Percentiles rank a stretch among this genome's conserved stretches.
Evolutionary conservation across 2,113 vertebrate genomes (phyloP).

Genomic region (Leptodactylus fuscus): DNA sequence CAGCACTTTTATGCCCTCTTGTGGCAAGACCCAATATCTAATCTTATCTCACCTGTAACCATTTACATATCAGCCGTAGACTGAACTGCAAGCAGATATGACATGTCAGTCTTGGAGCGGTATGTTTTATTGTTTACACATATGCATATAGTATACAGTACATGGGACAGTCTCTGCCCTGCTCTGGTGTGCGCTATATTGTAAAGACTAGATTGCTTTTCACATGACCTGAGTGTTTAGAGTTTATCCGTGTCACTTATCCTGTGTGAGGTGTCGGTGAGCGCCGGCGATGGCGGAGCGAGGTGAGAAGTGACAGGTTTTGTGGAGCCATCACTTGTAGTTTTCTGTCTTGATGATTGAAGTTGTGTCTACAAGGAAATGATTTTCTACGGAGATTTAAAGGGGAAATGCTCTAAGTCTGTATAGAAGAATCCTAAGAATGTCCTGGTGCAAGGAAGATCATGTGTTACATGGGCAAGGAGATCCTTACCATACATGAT

Average conservation of each 20-base stretch:
- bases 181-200: background rate
- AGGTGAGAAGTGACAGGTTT: slow-evolving; percentile 10
- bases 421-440: background rate
- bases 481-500: background rate
- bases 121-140: too few species aligned
- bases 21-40: too few species aligned
- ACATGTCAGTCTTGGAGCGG: too few species aligned
- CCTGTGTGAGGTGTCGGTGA: too few species aligned
- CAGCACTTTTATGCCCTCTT: too few species aligned
- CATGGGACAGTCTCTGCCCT: background rate
- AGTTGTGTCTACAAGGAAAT: background rate
- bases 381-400: background rate
- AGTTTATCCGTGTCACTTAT: slow-evolving; percentile 5
- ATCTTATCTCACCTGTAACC: too few species aligned
- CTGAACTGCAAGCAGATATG: too few species aligned
- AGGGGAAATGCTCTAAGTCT: background rate
- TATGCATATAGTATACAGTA: too few species aligned
- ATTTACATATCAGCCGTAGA: too few species aligned
- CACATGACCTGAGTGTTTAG: background rate
- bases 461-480: background rate
- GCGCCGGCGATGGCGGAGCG: background rate
- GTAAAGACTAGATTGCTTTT: background rate
- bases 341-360: slow-evolving; percentile 17
- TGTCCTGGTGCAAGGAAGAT: background rate
- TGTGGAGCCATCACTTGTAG: background rate